phyloP scores from a whole-genome alignment of 2,888 invertebrate species.

The Gymnoscelis rufifasciata region DNA sequence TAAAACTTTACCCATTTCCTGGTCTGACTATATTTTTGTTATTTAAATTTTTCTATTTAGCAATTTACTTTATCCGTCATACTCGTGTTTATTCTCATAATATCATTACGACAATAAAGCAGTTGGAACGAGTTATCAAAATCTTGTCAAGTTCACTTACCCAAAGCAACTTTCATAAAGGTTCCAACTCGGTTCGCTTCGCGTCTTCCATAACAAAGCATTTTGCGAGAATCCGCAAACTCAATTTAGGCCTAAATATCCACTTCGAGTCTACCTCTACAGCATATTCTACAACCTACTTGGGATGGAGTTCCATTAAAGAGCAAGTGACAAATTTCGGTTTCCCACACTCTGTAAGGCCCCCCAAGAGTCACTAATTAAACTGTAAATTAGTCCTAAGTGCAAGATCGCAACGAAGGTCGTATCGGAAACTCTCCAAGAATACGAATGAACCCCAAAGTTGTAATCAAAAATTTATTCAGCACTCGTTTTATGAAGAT shows the following conservation, averaged over 20 bases:
- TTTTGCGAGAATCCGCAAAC: too few species aligned
- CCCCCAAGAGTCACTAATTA: conserved; percentile 59
- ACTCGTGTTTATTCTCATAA: too few species aligned
- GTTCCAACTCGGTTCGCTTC: too few species aligned
- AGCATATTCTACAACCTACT: conserved; percentile 15
- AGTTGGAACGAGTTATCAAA: too few species aligned
- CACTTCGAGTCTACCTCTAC: conserved; percentile 1
- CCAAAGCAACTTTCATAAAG: too few species aligned
- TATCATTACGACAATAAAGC: too few species aligned
- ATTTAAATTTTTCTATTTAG: too few species aligned
- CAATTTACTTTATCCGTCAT: too few species aligned
- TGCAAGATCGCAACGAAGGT: conserved; percentile 60
- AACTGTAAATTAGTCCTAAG: conserved; percentile 73
- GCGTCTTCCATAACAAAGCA: too few species aligned
- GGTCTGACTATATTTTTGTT: too few species aligned
- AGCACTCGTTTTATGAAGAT: conserved; percentile 29
- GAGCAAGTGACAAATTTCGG: conserved; percentile 39
- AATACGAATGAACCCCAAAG: conserved; percentile 62
- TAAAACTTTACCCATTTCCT: too few species aligned
- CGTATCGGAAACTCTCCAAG: conserved; percentile 55
- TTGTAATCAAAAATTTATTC: conserved; percentile 63
- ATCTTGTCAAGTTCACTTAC: too few species aligned
- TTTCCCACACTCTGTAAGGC: conserved; percentile 33
- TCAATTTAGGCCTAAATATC: conserved; percentile 12
- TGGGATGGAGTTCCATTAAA: conserved; percentile 25